These are phyloP conservation scores for Petrolisthes cinctipes DNA, from an alignment of 2,888 invertebrate genomes.

Conservation along the genomic window DNA sequence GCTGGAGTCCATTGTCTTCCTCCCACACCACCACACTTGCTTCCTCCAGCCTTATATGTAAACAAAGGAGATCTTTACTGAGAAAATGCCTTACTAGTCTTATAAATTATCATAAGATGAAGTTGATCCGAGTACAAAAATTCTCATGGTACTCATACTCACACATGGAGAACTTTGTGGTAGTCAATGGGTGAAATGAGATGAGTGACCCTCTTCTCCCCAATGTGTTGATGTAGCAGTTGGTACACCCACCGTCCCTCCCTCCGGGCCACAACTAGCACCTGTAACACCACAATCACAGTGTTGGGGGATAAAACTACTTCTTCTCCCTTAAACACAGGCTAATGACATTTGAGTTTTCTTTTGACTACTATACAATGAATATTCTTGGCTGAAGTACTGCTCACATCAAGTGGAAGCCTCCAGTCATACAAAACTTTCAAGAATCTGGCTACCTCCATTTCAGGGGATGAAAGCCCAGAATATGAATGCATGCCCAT, in stretches of 20 bases:
- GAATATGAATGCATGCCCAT: neutral
- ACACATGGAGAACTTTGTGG: constrained; percentile 35
- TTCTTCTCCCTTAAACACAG: no score
- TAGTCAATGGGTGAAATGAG: constrained; percentile 19
- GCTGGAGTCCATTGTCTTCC: constrained; percentile 30
- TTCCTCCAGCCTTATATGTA: constrained; percentile 32
- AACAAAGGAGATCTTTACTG: no score
- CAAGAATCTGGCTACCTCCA: neutral
- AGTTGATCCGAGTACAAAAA: neutral
- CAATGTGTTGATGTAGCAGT: constrained; percentile 13
- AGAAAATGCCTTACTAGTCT: no score
- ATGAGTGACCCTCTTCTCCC: constrained; percentile 1
- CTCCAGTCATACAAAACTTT: neutral
- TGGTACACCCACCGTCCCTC: constrained; percentile 25
- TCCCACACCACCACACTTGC: constrained; percentile 46
- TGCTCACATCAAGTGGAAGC: no score
- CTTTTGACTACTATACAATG: no score
- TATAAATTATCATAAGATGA: no score
- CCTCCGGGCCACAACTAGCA: constrained; percentile 32
- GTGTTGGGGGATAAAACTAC: neutral
- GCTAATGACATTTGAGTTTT: no score
- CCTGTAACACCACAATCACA: constrained; percentile 25
- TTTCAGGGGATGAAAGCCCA: neutral
- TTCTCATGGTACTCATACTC: neutral
- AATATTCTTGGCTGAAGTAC: no score